Percentiles rank a stretch among this genome's conserved stretches.
phyloP scores from a whole-genome alignment of 37 sponge, comb jelly and placozoan species.

The Spongilla lacustris region DNA sequence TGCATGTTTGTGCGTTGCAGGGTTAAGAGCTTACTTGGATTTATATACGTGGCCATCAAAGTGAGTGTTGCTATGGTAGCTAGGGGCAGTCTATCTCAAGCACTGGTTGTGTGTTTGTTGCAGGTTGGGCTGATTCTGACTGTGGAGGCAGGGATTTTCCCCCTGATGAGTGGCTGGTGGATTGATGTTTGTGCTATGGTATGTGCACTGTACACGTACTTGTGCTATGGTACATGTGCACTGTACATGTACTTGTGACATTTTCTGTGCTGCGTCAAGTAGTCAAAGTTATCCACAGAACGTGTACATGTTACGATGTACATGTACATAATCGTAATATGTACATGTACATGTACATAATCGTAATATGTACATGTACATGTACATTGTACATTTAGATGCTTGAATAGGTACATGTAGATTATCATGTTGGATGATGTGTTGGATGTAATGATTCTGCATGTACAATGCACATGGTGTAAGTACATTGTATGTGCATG shows the following conservation, averaged over 20 bases:
- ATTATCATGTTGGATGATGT: too few species aligned
- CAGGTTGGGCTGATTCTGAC: slow-evolving; percentile 76
- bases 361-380: too few species aligned
- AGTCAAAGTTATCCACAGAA: too few species aligned
- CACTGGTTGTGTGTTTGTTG: too few species aligned
- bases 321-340: neutral
- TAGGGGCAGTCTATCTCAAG: too few species aligned
- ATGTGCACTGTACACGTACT: slow-evolving; percentile 3
- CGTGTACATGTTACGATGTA: neutral
- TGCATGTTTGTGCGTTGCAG: neutral
- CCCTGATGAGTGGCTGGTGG: slow-evolving; percentile 97
- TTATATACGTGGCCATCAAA: slow-evolving; percentile 71
- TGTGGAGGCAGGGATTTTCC: slow-evolving; percentile 93
- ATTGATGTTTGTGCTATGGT: slow-evolving; percentile 96
- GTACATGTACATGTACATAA: neutral
- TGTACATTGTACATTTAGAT: too few species aligned
- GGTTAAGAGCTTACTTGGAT: slow-evolving; percentile 54
- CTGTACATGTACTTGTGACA: neutral
- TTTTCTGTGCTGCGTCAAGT: neutral
- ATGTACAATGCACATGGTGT: too few species aligned
- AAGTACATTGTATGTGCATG: too few species aligned
- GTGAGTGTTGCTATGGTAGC: slow-evolving; percentile 4
- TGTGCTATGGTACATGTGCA: too few species aligned
- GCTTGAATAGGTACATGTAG: too few species aligned
- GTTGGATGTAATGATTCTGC: too few species aligned